Base-by-base conservation (phyloP, 2,888 invertebrate genomes). In the Parnassius smintheus region DNA sequence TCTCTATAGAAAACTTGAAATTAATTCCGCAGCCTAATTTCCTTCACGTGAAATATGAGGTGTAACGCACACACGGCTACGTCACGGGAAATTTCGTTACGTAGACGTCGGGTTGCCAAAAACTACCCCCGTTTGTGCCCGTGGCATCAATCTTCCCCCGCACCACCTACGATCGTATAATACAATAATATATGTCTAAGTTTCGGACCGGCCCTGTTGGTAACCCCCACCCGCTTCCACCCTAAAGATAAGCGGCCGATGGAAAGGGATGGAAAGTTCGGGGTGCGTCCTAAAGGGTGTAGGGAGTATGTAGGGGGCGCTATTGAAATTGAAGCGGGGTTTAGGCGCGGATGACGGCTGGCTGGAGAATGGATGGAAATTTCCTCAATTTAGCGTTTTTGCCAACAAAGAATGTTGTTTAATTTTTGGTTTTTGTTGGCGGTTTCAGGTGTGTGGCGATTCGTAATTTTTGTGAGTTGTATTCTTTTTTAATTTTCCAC, bases 331-430 rank as follows among this genome's bases (percentile, higher is more conserved):
- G 91, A 91, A 91, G 91, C 91, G 86, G 87, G 90, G 88, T 85
- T 91, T 90, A 91, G 91, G 89, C 91, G 88, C 88, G 91, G 91
- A 91, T 91, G 91, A 91, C 90, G 91, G 89, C 86, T 85, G 90
- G 86, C 83, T 87, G 85, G 89, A 91, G 91, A 91, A 91, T 90
- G 90, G 91, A 91, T 91, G 91, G 89, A 91, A 91, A 91, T 91
- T 91, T 91, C 90, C 91, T 90, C 90, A 91, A 91, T 91, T 91
- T 91, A 89, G 86, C 90, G 88, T 90, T 91, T 89, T 90, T 89
- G 82, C 86, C 88, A 88, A 91, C 91, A 91, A 91, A 89, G 88
- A 85, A 85, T 83, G 82, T 82, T 91, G 91, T 91, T 91, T 91
- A 91, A 91, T 91, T 91, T 90, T 91, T 89, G 88, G 86, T 86